Conservation (phyloP, 2,888 invertebrate species). For the Stramonita haemastoma region DNA sequence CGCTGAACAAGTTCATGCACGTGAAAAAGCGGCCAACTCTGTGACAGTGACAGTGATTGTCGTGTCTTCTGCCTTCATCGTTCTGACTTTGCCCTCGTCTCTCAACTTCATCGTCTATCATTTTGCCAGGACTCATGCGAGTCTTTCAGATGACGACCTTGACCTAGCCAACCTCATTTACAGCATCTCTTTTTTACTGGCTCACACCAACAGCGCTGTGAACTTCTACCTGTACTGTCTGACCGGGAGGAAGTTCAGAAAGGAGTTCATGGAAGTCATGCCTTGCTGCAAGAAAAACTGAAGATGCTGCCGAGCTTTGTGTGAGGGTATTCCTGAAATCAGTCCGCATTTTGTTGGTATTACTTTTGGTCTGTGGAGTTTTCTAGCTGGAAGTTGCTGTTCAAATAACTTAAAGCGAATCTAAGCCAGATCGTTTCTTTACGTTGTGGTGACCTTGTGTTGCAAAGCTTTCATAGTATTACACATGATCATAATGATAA, state of each 20-base stretch:
- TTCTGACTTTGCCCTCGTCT: not conserved
- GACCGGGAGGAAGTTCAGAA: not conserved
- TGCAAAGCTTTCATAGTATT: too few relatives aligned
- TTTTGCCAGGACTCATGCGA: too few relatives aligned
- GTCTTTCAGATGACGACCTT: not conserved
- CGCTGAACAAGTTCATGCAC: not conserved
- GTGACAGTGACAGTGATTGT: not conserved
- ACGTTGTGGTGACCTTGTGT: too few relatives aligned
- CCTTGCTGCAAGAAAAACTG: not conserved
- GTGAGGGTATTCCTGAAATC: too few relatives aligned
- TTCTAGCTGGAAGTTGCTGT: too few relatives aligned
- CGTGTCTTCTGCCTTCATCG: constrained; percentile 5
- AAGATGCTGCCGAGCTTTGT: too few relatives aligned
- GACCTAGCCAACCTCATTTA: not conserved
- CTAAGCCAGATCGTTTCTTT: too few relatives aligned
- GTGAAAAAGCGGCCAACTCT: not conserved
- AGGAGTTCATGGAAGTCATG: not conserved
- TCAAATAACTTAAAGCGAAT: too few relatives aligned
- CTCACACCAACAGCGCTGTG: not conserved
- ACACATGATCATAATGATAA: too few relatives aligned
- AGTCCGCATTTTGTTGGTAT: too few relatives aligned
- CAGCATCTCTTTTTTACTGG: not conserved
- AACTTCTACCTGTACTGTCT: constrained; percentile 26
- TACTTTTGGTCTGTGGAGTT: too few relatives aligned
- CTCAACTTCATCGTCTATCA: not conserved